Base-by-base conservation (phyloP, 1,140 invertebrate genomes). In the Tyrophagus putrescentiae region DNA sequence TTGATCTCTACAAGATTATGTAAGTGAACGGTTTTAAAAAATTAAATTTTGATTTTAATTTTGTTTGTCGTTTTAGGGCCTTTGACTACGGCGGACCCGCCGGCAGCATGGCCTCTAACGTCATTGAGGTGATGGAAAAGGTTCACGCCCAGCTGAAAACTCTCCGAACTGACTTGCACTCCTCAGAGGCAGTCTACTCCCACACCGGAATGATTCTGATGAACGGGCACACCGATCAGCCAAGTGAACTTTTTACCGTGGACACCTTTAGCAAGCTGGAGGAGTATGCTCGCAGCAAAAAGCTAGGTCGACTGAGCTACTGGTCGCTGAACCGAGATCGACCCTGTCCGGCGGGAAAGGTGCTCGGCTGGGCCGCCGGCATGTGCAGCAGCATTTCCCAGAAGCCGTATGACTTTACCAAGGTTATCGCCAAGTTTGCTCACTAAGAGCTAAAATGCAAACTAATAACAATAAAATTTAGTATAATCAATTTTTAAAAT, bases 151-250 rank as follows among this genome's bases (percentile, higher is more conserved):
- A 59, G n/a, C 1, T 59, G 18, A 45, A 45, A 29, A n/a, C 27
- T 11, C 21, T 59, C 16, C 36, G 39, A 9, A 42, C 36, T 4
- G 57, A 59, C 33, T 23, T 42, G 6, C 31, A 31, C 16, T 21
- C 41, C 29, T 16, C 9, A n/a, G n/a, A 2, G 33, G 27, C 44
- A 45, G n/a, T 48, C n/a, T 59, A 59, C n/a, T 23, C 9, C n/a
- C 25, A 41, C 16, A 59, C n/a, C 3, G 57, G 57, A 42, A 41
- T 59, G 13, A 59, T 59, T 31, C 36, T 59, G 23, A 59, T 59
- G 57, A 59, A 59, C 34, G 57, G 57, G 13, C 57, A 59, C 39
- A 59, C 57, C n/a, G 57, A 59, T 45, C 57, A 59, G 36, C 39
- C 39, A 13, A 42, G 34, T 28, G 57, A 59, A 45, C 27, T 59